Evolutionary conservation across 2,113 vertebrate species (phyloP), one percentile per base, ranked within the genome.

Genomic region (Nipponia nippon): DNA sequence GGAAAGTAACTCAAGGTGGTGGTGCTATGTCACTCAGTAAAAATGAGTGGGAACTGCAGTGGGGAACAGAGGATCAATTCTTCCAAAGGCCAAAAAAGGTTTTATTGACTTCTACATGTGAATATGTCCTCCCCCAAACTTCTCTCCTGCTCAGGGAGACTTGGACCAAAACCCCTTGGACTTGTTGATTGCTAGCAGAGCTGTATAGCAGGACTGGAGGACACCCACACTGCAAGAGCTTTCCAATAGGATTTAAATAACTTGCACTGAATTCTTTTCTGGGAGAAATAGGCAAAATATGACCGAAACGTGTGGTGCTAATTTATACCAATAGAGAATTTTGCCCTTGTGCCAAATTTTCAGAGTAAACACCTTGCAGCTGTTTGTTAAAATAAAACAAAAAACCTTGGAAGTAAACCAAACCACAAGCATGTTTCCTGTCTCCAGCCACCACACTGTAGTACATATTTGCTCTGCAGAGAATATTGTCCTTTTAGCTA

Each of bases 401-500:
- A 95, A 95, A 62, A 78, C 44, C 50, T 92, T 97, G 95, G 93
- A 97, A 97, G 85, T 85, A 96, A 97, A 97, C 96, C 95, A 96
- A 95, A 67, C 96, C 96, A 95, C 94, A 89, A 90, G 90, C 7
- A 2, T 94, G 65, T 96, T 96, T 94, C 87, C 92, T 93, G 91
- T 91, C 94, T 97, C 88, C 81, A 96, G 61, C 63, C 90, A 84
- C 96, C 59, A 89, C 1, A 1, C 92, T 92, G 77, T 66, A 87
- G 6, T 69, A 52, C 62, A 14, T 93, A 83, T 82, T 95, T 95
- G 96, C 80, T 95, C 79, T 90, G 85, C 42, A 80, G 83, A 92
- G 87, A 93, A 85, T 97, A 95, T 84, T 97, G 87, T 97, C 97
- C 97, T 97, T 97, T 97, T 90, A 89, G 85, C 92, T 97, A 44